Evolutionary conservation across 2,113 vertebrate species (phyloP).

Genomic region (Nycticorax nycticorax): DNA sequence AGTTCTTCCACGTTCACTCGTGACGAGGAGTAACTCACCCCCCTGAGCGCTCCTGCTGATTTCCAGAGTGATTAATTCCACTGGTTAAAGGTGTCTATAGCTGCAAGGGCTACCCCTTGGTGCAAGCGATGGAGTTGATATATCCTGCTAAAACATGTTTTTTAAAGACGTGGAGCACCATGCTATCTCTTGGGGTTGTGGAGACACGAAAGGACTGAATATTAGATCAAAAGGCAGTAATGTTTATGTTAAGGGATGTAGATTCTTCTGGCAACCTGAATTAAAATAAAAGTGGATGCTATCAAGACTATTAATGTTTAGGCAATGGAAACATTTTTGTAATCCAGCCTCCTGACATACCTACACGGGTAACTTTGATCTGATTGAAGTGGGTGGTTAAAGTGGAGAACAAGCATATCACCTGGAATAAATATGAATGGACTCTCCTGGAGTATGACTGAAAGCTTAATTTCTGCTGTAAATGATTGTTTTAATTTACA

Average conservation of each 20-base stretch:
- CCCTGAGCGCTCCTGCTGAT: neutral
- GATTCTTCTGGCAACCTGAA: neutral
- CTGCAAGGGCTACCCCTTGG: neutral
- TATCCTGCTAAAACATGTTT: neutral
- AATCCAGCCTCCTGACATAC: neutral
- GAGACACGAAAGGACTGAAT: neutral
- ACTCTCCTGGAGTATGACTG: neutral
- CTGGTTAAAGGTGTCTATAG: neutral
- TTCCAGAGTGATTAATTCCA: neutral
- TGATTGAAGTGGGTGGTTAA: neutral
- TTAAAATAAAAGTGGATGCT: neutral
- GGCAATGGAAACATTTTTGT: neutral
- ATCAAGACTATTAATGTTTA: neutral
- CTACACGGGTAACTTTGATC: neutral
- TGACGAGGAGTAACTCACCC: accelerated
- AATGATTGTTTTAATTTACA: slow-evolving; percentile 69
- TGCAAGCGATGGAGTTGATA: neutral
- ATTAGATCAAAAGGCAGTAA: neutral
- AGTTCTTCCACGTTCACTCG: neutral
- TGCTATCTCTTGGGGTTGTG: neutral
- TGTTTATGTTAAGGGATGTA: neutral
- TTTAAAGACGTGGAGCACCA: neutral
- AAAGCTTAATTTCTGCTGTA: slow-evolving; percentile 18
- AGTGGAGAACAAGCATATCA: neutral
- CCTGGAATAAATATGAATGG: neutral